Evolutionary conservation across 1,140 invertebrate species (phyloP), one percentile per base, ranked within the genome.

Genomic region (Phymorhynchus buccinoides): DNA sequence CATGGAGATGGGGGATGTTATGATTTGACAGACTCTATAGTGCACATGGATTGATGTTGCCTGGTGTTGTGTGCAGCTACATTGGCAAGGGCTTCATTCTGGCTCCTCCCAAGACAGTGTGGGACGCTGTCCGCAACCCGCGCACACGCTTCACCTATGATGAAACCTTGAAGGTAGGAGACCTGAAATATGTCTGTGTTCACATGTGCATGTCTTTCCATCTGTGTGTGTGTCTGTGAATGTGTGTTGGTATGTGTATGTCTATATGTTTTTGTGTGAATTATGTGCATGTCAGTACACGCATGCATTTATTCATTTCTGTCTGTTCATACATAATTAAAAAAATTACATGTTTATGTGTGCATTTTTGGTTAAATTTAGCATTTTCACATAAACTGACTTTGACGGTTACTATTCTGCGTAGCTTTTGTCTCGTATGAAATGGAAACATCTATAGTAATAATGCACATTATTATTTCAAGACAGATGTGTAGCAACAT

Each of bases 111-210:
- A 89, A 89, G 52, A 88, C 86, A 71, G 92, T 93, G 6, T 91
- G 90, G 88, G 90, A 92, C 78, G 89, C 90, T 22, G 84, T 93
- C 7, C 84, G 88, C 52, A 93, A 93, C 86, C 92, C 92, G 27
- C 87, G 90, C n/a, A 93, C 91, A 22, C 87, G 90, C 68, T 93
- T 92, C 83, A 91, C 91, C 22, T 93, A 93, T 89, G 92, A 93
- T 90, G 92, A 93, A 48, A 90, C 88, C 66, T 85, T 93, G 27
- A 93, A 93, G 91, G 92, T 92, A 87, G 37, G 73, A 77, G 3
- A 35, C n/a, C n/a, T 84, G 66, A 73, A 62, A 22, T 62, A 16
- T 44, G 22, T n/a, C 0, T 52, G 48, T 52, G 48, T 52, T 9
- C n/a, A n/a, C n/a, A n/a, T n/a, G n/a, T n/a, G n/a, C n/a, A n/a